These are phyloP conservation scores for Ifrita kowaldi DNA, from an alignment of 2,113 vertebrate genomes.

Conservation along the genomic window DNA sequence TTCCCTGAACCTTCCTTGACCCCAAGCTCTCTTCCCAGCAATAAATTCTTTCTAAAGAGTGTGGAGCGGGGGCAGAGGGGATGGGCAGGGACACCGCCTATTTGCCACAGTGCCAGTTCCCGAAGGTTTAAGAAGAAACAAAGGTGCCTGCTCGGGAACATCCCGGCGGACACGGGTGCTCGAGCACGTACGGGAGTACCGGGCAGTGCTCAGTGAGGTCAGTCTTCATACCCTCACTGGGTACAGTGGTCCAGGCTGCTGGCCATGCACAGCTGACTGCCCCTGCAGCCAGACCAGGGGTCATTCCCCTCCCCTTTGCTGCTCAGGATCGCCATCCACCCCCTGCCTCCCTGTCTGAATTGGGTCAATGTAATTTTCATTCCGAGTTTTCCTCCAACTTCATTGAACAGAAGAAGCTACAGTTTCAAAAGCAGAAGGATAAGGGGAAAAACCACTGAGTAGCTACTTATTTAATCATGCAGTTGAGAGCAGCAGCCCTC, in stretches of 20 bases:
- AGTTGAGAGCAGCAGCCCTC: not conserved
- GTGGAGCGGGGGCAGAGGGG: not conserved
- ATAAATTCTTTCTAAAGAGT: not conserved
- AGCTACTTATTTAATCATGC: not conserved
- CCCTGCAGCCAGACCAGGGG: not conserved
- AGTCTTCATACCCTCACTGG: not conserved
- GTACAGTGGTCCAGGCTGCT: not conserved
- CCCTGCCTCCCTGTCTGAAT: not conserved
- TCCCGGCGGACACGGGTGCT: not conserved
- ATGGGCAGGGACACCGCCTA: not conserved
- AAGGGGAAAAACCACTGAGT: not conserved
- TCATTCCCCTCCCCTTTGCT: not conserved
- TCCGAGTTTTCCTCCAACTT: fast-evolving
- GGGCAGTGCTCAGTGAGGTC: not conserved
- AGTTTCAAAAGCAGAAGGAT: not conserved
- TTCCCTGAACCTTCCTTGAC: conserved; percentile 20
- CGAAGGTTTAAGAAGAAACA: not conserved
- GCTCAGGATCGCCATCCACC: not conserved
- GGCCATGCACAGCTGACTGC: not conserved
- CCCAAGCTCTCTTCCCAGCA: not conserved
- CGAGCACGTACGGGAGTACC: not conserved
- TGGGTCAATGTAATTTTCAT: not conserved
- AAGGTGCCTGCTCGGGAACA: not conserved
- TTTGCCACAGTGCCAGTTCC: not conserved
- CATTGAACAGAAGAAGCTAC: not conserved